Conservation (phyloP, 1,140 invertebrate genomes). For the Sycobia sp. region DNA sequence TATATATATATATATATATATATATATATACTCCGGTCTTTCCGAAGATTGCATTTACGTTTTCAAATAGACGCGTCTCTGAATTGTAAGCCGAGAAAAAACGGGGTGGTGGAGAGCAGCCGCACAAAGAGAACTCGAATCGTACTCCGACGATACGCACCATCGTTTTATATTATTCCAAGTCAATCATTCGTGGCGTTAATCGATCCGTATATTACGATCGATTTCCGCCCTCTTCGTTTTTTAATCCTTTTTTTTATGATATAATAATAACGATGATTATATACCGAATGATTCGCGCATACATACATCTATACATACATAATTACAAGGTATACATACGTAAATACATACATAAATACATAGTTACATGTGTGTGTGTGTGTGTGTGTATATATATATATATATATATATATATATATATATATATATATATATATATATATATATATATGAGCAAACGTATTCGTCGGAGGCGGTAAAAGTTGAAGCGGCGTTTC, state of each 20-base stretch:
- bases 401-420: no score
- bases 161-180: slow-evolving; percentile 20
- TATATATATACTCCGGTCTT: slow-evolving; percentile 31
- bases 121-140: slow-evolving; percentile 20
- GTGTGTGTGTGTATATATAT: no score
- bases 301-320: no score
- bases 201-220: slow-evolving; percentile 15
- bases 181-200: slow-evolving; percentile 35
- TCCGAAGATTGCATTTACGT: slow-evolving; percentile 31
- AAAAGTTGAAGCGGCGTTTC: slow-evolving; percentile 48
- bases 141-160: slow-evolving; percentile 14
- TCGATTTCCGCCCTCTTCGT: slow-evolving; percentile 36
- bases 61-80: slow-evolving; percentile 28
- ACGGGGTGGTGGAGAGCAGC: not conserved
- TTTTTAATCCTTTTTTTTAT: slow-evolving; percentile 27
- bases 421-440: no score
- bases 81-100: slow-evolving; percentile 27
- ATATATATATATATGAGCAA: not conserved
- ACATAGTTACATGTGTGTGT: no score
- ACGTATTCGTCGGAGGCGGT: slow-evolving; percentile 38
- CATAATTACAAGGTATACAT: no score
- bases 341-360: no score
- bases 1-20: no score
- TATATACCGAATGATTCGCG: no score
- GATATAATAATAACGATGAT: slow-evolving; percentile 9